Evolutionary conservation across 92 coral and sea anemone species (phyloP).

Genomic region (Scolanthus callimorphus): DNA sequence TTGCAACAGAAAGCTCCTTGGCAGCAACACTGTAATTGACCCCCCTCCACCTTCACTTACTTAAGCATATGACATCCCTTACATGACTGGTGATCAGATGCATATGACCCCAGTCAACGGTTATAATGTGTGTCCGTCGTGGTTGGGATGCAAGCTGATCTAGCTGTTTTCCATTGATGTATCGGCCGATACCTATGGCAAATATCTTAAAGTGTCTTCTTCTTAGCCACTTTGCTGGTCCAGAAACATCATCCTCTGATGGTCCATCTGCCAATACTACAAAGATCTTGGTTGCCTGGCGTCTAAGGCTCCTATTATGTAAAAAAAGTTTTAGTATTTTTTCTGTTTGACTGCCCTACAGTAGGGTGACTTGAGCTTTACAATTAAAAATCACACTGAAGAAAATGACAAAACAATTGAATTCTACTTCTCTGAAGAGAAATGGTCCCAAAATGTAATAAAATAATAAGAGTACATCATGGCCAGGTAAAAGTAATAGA

Average conservation of each 20-base stretch:
- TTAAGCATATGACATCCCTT: constrained; percentile 61
- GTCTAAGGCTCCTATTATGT: constrained; percentile 25
- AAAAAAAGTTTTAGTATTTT: constrained; percentile 15
- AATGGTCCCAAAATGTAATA: too few relatives aligned
- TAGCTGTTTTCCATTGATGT: constrained; percentile 66
- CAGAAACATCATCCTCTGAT: constrained; percentile 71
- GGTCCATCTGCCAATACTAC: constrained; percentile 86
- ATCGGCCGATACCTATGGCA: constrained; percentile 72
- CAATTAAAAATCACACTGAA: too few relatives aligned
- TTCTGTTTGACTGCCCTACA: too few relatives aligned
- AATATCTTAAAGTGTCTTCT: constrained; percentile 55
- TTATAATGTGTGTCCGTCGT: constrained; percentile 60
- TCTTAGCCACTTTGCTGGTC: constrained; percentile 60
- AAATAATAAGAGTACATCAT: too few relatives aligned
- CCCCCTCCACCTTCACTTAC: constrained; percentile 25
- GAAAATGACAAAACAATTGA: too few relatives aligned
- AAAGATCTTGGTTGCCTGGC: constrained; percentile 56
- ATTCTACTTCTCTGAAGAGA: too few relatives aligned
- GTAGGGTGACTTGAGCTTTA: too few relatives aligned
- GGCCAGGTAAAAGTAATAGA: too few relatives aligned
- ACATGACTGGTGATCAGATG: constrained; percentile 57
- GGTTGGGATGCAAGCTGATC: constrained; percentile 73
- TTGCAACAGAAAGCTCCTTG: too few relatives aligned
- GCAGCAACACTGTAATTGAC: too few relatives aligned
- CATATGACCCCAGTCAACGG: constrained; percentile 84